Evolutionary conservation across 1,140 invertebrate genomes (phyloP), one percentile per base, ranked within the genome.

Genomic region (Diuraphis noxia): DNA sequence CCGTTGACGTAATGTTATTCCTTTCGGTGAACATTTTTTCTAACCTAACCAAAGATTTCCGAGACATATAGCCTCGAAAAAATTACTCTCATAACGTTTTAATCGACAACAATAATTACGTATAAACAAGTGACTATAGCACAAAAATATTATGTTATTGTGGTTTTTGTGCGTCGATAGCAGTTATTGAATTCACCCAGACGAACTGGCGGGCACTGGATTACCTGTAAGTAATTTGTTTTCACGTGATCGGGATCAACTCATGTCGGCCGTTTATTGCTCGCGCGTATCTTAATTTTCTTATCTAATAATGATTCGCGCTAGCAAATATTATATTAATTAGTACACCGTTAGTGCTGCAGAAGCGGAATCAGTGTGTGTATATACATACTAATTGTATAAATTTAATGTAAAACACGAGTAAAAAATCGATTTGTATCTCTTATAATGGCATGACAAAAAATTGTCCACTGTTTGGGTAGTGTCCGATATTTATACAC

Each of bases 41-140:
- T n/a, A 4, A 4, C 9, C 9, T n/a, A n/a, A n/a, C 17, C 10
- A 46, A 9, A 10, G 25, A 56, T 56, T 56, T 4, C 7, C 10
- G 30, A n/a, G 0, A 10, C 2, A 17, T 0, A 4, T 4, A 10
- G 1, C 2, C 0, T n/a, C 30, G 30, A 63, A n/a, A 30, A 30
- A 63, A 63, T 17, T n/a, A n/a, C 30, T n/a, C 10, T 63, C 56
- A n/a, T 6, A 5, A n/a, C 5, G 4, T 63, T n/a, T 63, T n/a
- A n/a, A n/a, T n/a, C n/a, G n/a, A n/a, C 30, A n/a, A n/a, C 56
- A n/a, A 63, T 5, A 17, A n/a, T 3, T 63, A 17, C 30, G n/a
- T 30, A 56, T 63, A 1, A 4, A 23, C 30, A 17, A 63, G 56
- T n/a, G 56, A 3, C 30, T n/a, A n/a, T n/a, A n/a, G 30, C 3